Conservation (phyloP, 1,140 invertebrate genomes). For the Caenorhabditis latens region DNA sequence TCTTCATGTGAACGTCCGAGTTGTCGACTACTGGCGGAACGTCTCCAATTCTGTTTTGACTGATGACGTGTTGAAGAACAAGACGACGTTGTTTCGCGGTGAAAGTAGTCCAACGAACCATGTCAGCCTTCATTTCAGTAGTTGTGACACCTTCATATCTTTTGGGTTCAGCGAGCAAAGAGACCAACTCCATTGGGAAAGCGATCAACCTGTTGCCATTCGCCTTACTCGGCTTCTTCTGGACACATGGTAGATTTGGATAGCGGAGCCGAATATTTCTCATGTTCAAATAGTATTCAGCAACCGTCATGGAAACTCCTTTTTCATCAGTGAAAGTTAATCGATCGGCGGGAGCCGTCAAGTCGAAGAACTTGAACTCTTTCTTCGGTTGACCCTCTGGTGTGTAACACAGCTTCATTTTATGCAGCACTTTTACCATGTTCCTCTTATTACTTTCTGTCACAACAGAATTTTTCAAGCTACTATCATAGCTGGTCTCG, state of each 20-base stretch:
- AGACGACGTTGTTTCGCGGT: background rate
- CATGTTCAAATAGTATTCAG: background rate
- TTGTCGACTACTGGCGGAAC: background rate
- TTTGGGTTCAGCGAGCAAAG: background rate
- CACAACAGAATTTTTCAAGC: background rate
- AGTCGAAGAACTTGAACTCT: conserved; percentile 6
- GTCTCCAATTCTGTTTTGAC: background rate
- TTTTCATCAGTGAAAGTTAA: background rate
- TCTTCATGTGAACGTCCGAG: conserved; percentile 14
- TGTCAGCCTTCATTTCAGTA: background rate
- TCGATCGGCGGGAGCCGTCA: background rate
- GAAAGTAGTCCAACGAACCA: conserved; percentile 6
- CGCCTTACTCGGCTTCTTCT: background rate
- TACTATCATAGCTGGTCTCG: background rate
- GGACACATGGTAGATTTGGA: conserved; percentile 25
- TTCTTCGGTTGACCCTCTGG: background rate
- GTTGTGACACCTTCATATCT: background rate
- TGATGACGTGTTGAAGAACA: background rate
- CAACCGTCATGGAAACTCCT: background rate
- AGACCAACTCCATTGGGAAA: conserved; percentile 46
- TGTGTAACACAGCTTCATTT: background rate
- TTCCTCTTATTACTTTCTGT: background rate
- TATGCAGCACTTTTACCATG: background rate
- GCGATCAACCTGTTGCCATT: too few species aligned
- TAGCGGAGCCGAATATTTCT: background rate